Conservation (phyloP, 2,113 vertebrate species). For the Thymallus thymallus region DNA sequence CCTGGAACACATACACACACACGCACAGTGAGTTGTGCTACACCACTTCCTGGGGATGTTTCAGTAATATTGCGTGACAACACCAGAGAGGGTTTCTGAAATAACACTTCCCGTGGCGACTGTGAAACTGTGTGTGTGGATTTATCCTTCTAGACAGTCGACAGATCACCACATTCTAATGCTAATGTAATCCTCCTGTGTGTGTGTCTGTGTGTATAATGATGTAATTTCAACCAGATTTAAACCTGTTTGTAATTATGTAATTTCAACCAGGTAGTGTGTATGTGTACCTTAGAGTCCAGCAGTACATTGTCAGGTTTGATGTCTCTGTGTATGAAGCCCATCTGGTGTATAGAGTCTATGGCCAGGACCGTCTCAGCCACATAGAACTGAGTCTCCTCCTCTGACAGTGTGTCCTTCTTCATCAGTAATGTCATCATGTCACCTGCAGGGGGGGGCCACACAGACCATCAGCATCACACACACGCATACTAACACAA, state of each 20-base stretch:
- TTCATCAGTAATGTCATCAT: constrained; percentile 99
- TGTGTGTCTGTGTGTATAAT: too few relatives aligned
- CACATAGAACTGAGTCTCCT: constrained; percentile 97
- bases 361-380: constrained; percentile 96
- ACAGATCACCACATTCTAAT: too few relatives aligned
- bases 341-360: constrained; percentile 97
- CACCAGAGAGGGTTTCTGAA: too few relatives aligned
- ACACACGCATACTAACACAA: background rate
- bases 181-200: too few relatives aligned
- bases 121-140: too few relatives aligned
- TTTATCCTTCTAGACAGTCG: too few relatives aligned
- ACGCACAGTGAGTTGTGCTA: background rate
- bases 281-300: constrained; percentile 83
- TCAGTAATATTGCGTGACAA: constrained; percentile 32
- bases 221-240: too few relatives aligned
- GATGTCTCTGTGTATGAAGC: constrained; percentile 97
- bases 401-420: constrained; percentile 95
- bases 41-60: constrained; percentile 28
- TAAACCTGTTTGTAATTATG: background rate
- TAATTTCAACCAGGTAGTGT: background rate
- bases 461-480: background rate
- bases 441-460: constrained; percentile 78
- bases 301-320: constrained; percentile 97
- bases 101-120: too few relatives aligned
- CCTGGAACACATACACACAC: constrained; percentile 69